Evolutionary conservation across 2,888 invertebrate species (phyloP).

Genomic region (Phyto melanocephala): DNA sequence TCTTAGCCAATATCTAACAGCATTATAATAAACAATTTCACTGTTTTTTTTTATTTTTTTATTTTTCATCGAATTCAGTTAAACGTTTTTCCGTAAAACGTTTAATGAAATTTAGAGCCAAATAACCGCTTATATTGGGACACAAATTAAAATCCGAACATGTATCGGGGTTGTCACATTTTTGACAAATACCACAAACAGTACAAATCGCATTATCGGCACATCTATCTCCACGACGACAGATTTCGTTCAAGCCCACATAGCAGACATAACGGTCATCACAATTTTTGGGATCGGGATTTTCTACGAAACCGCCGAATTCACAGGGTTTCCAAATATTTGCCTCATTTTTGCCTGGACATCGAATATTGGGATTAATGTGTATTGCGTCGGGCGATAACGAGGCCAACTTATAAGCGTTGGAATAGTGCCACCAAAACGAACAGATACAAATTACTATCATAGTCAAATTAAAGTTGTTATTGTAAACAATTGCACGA

Average conservation of each 20-base stretch:
- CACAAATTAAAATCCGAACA: constrained; percentile 57
- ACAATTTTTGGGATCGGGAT: constrained; percentile 54
- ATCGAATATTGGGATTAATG: constrained; percentile 48
- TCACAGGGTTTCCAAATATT: constrained; percentile 45
- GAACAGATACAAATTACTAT: constrained; percentile 10
- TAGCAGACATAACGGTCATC: constrained; percentile 58
- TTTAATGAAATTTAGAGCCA: constrained; percentile 32
- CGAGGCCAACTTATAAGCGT: background rate
- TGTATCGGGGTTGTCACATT: constrained; percentile 50
- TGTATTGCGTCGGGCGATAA: background rate
- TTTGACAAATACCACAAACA: constrained; percentile 59
- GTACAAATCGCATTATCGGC: constrained; percentile 55
- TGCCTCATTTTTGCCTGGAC: constrained; percentile 44
- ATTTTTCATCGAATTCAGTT: background rate
- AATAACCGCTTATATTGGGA: constrained; percentile 11
- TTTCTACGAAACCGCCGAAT: constrained; percentile 59
- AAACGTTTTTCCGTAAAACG: constrained; percentile 42
- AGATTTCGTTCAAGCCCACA: constrained; percentile 45
- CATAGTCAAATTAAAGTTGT: background rate
- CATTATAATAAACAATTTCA: too few relatives aligned
- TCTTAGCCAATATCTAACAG: too few relatives aligned
- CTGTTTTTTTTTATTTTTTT: too few relatives aligned
- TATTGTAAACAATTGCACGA: background rate
- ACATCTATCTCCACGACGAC: constrained; percentile 51
- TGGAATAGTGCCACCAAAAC: constrained; percentile 16